Conservation (phyloP, 2,797 vertebrate species). For the Hemitrygon akajei region DNA sequence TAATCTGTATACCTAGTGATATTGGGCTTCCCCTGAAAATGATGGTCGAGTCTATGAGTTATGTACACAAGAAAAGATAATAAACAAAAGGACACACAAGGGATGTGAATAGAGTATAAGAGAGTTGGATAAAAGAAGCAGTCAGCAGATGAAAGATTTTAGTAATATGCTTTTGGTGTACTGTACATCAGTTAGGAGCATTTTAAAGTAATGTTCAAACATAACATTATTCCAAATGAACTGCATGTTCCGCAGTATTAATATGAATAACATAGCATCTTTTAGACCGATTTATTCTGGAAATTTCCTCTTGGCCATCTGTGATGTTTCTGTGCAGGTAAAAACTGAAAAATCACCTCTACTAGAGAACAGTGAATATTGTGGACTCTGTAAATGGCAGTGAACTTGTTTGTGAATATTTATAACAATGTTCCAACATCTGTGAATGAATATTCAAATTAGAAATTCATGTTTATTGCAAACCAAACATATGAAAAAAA, state of each 20-base stretch:
- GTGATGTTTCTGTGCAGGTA: neutral
- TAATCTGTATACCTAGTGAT: constrained; percentile 74
- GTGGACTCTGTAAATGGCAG: neutral
- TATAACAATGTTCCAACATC: constrained; percentile 31
- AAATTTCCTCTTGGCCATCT: constrained; percentile 11
- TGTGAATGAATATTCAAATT: constrained; percentile 35
- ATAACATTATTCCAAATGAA: neutral
- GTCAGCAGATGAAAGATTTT: constrained; percentile 31
- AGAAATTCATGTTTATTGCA: constrained; percentile 30
- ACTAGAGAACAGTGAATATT: neutral
- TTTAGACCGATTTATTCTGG: constrained; percentile 1
- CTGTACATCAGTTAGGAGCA: neutral
- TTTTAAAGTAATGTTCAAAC: neutral
- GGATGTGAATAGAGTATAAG: constrained; percentile 35
- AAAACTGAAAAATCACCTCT: constrained; percentile 1
- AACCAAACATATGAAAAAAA: constrained; percentile 1
- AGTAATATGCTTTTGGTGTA: constrained; percentile 30
- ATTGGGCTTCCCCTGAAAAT: constrained; percentile 91
- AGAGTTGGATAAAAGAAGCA: constrained; percentile 25
- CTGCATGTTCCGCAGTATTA: neutral
- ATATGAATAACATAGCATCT: neutral
- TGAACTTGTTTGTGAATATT: constrained; percentile 37
- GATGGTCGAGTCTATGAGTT: constrained; percentile 69
- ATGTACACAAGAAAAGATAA: constrained; percentile 81
- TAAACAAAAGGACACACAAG: constrained; percentile 79